Evolutionary conservation across 2,888 invertebrate species (phyloP), one percentile per base, ranked within the genome.

Genomic region (Aphidoletes aphidimyza): DNA sequence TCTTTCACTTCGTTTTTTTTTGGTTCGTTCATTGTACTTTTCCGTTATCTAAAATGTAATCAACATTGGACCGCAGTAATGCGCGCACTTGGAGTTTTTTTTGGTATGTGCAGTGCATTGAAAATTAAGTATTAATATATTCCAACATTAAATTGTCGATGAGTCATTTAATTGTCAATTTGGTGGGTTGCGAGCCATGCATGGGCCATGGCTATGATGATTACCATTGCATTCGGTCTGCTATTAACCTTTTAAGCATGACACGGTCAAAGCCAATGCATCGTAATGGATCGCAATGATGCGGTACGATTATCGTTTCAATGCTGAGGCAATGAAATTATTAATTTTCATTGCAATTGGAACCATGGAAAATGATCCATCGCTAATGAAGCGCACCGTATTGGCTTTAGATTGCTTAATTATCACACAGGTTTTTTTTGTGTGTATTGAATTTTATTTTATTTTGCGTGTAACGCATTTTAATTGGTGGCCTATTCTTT

Each of bases 1-100:
- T n/a, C 81, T 81, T n/a, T 34, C 19, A 22, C 22, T 54, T 19
- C 3, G 5, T 59, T 17, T 22, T 3, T 22, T 9, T 11, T 5
- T 49, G 11, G 49, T 19, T 49, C 69, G 34, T 22, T 54, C 54
- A 69, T 81, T 81, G 37, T 37, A 37, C 36, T 81, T 81, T 37
- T 37, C 81, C 37, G 81, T 81, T 81, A 81, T 81, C 81, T 81
- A 37, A 36, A 37, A 81, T 81, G 81, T 81, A 81, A 81, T 81
- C 69, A 17, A 69, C 30, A 30, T 69, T n/a, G n/a, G 69, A 14
- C 37, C 37, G 11, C 6, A 81, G n/a, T 59, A 37, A 37, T 11
- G n/a, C 14, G 81, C 37, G 81, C 36, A 81, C 69, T 69, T 69
- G 69, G 69, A 30, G 30, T 30, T 42, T 42, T 9, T 14, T 42